Evolutionary conservation across 2,113 vertebrate species (phyloP), one percentile per base, ranked within the genome.

Genomic region (Tiliqua scincoides): DNA sequence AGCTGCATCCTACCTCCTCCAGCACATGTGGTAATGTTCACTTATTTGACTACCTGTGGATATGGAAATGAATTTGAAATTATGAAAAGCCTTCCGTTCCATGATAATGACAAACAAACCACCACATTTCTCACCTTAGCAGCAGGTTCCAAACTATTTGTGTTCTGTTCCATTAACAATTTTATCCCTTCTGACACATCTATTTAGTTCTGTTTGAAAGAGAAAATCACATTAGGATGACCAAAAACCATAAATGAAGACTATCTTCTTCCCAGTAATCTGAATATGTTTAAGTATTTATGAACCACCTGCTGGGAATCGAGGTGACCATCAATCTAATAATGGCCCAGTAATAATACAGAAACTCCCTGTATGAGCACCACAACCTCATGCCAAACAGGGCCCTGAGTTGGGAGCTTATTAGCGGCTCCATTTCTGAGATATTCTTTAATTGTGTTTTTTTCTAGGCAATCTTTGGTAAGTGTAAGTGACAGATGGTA

Each of bases 121-220:
- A 48, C 96, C 96, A 96, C 96, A 96, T 96, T 92, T 94, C 95
- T 96, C 95, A 97, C 96, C 96, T 94, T 96, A 97, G 93, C 96
- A 96, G 96, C 96, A 73, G 97, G 97, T 95, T 95, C 94, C 95
- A 95, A 93, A 95, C 96, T 97, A 96, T 95, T 95, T 96, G 96
- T 97, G 96, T 97, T 97, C 95, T 95, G 93, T 96, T 92, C 96
- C 96, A 97, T 97, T 98, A 97, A 96, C 96, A 97, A 97, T 96
- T 95, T 96, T 97, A 95, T 96, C 95, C 96, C 96, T 96, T 96
- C 95, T 95, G 94, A 96, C 95, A 96, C 93, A 95, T 97, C 93
- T 94, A 94, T 96, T 96, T 96, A 95, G 96, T 97, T 97, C 91
- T 97, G 86, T 96, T 95, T 94, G 93, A 96, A 96, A 93, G 92